Conservation (phyloP, 2,113 vertebrate genomes). For the Crypturellus undulatus region DNA sequence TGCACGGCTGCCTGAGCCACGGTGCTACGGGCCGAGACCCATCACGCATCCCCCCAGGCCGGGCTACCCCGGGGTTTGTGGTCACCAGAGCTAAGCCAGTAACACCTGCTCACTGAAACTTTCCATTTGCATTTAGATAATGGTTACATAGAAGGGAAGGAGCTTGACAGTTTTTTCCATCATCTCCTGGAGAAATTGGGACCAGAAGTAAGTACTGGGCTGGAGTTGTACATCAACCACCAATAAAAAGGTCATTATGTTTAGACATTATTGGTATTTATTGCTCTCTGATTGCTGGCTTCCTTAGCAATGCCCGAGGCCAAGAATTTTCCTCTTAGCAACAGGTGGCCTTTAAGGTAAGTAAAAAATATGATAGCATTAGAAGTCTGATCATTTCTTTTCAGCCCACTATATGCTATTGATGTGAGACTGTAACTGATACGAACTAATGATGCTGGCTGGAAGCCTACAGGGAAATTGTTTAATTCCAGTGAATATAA, state of each 20-base stretch:
- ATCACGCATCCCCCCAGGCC: no score
- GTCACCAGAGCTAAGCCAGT: not conserved
- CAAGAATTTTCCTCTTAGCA: slow-evolving; percentile 31
- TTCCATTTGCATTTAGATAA: slow-evolving; percentile 84
- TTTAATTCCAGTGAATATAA: not conserved
- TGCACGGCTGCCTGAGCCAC: fast-evolving
- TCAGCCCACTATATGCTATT: not conserved
- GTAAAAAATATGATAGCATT: not conserved
- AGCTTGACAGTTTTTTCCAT: slow-evolving; percentile 91
- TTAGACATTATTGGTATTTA: not conserved
- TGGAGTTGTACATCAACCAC: fast-evolving
- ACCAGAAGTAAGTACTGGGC: slow-evolving; percentile 79
- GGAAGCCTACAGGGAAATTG: fast-evolving
- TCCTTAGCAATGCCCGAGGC: not conserved
- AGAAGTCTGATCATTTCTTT: not conserved
- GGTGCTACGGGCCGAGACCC: not conserved
- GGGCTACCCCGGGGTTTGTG: fast-evolving
- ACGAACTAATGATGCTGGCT: not conserved
- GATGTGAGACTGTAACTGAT: not conserved
- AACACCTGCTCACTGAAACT: fast-evolving
- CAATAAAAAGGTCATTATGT: not conserved
- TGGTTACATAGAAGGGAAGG: slow-evolving; percentile 93
- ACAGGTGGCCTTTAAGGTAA: not conserved
- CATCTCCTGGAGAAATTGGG: slow-evolving; percentile 85
- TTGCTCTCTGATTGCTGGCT: not conserved